These are phyloP conservation scores for Phlogophora meticulosa DNA, from an alignment of 2,888 invertebrate species.

Conservation along the genomic window DNA sequence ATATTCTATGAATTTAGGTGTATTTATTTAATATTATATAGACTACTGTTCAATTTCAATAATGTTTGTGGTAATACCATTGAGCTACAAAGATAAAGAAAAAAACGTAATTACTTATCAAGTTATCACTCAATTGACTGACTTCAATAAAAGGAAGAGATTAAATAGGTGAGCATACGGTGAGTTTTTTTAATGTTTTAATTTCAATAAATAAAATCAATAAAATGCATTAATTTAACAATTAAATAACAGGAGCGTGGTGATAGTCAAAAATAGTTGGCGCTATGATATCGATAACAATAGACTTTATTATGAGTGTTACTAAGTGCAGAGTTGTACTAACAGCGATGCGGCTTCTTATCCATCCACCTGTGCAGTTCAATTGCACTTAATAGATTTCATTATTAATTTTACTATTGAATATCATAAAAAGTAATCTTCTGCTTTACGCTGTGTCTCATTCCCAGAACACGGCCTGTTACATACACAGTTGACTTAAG, in stretches of 20 bases:
- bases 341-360: background rate
- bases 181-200: too few relatives aligned
- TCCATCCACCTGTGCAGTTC: too few relatives aligned
- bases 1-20: background rate
- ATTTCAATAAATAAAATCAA: too few relatives aligned
- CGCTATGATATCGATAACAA: too few relatives aligned
- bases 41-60: background rate
- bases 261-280: too few relatives aligned
- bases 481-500: background rate
- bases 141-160: too few relatives aligned
- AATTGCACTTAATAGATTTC: background rate
- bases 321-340: background rate
- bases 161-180: too few relatives aligned
- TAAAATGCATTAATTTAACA: too few relatives aligned
- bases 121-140: too few relatives aligned
- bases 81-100: too few relatives aligned
- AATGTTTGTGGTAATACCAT: background rate
- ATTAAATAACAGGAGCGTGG: too few relatives aligned
- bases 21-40: conserved; percentile 12
- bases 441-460: background rate
- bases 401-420: background rate
- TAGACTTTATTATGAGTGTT: background rate
- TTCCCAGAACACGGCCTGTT: background rate
- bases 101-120: too few relatives aligned
- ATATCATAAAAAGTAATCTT: background rate